A percentile compares a stretch with the other conserved stretches of the same genome.
Conservation (phyloP, 2,113 vertebrate species). For the Bombycilla garrulus region DNA sequence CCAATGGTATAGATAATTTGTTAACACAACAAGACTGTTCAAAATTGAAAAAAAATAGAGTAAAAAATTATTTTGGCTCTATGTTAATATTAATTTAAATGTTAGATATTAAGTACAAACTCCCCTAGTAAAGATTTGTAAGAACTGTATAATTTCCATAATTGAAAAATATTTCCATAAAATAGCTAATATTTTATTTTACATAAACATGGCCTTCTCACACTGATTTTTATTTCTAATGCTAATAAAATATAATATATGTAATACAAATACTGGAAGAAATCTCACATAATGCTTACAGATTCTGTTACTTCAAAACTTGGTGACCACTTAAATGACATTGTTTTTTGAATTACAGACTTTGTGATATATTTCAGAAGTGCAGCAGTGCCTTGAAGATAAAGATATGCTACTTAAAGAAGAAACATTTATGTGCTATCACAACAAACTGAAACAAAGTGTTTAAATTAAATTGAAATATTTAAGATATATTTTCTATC, state of each 20-base stretch:
- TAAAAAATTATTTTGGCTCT: constrained; percentile 5
- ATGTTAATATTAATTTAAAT: not conserved
- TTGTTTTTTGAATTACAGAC: not conserved
- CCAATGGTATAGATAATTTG: constrained; percentile 30
- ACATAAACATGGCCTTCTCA: not conserved
- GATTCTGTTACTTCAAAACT: constrained; percentile 28
- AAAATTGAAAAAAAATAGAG: constrained; percentile 58
- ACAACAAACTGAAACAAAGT: not conserved
- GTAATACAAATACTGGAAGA: not conserved
- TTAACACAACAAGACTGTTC: constrained; percentile 16
- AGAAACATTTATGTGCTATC: not conserved
- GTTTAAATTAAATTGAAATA: not conserved
- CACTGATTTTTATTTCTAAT: constrained; percentile 41
- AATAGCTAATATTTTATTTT: not conserved
- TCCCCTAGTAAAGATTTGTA: constrained; percentile 5
- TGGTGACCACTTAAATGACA: not conserved
- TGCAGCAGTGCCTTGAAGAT: not conserved
- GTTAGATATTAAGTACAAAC: not conserved
- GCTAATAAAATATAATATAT: not conserved
- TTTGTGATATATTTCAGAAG: constrained; percentile 26
- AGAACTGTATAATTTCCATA: not conserved
- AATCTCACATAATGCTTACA: not conserved
- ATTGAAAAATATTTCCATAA: not conserved
- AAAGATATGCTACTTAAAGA: not conserved
- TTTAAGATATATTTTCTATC: not conserved